Conservation (phyloP, 2,888 invertebrate genomes). For the Pseudococcus viburni region DNA sequence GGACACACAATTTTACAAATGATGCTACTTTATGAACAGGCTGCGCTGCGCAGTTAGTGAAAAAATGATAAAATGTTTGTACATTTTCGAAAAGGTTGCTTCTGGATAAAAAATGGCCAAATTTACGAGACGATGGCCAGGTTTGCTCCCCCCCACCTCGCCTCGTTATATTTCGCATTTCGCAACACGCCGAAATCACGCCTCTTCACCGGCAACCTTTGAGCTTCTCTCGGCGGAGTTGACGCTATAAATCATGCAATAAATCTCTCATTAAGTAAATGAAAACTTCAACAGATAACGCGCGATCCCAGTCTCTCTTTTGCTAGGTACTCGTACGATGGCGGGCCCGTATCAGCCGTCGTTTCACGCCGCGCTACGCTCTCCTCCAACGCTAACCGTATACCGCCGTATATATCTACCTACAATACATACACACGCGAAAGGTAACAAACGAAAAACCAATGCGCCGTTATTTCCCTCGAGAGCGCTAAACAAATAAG, state of each 20-base stretch:
- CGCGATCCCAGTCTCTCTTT: not conserved
- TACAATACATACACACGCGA: not conserved
- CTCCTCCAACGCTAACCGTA: not conserved
- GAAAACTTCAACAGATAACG: slow-evolving; percentile 39
- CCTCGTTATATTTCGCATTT: too few species aligned
- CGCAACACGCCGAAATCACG: too few species aligned
- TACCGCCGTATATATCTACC: not conserved
- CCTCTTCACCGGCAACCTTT: not conserved
- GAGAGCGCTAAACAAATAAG: slow-evolving; percentile 28
- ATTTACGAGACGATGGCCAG: too few species aligned
- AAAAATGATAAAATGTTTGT: too few species aligned
- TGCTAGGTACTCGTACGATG: not conserved
- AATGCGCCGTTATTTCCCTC: slow-evolving; percentile 31
- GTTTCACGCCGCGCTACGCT: not conserved
- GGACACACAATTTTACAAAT: too few species aligned
- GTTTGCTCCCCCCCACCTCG: too few species aligned
- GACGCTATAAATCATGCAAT: slow-evolving; percentile 26
- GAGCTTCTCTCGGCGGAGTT: not conserved
- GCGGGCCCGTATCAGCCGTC: not conserved
- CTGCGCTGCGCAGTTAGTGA: too few species aligned
- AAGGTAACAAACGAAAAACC: slow-evolving; percentile 35
- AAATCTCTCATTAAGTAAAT: slow-evolving; percentile 43
- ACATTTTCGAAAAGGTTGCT: too few species aligned
- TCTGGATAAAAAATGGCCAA: too few species aligned
- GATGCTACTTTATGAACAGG: too few species aligned